Conservation (phyloP, 2,113 vertebrate genomes). For the Lanius ludovicianus region DNA sequence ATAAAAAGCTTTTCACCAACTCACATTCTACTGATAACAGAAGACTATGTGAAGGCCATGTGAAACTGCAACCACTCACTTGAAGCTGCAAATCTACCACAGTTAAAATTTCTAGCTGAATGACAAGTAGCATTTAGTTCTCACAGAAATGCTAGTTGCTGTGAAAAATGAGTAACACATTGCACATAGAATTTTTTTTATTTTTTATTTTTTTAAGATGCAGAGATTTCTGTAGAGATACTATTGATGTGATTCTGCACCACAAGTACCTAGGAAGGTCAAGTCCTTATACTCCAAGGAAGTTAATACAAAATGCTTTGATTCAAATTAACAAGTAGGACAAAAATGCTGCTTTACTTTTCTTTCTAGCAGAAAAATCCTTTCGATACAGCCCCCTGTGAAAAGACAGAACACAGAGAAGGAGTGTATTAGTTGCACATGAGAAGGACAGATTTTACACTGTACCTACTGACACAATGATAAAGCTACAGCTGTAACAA, state of each 20-base stretch:
- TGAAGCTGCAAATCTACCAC: neutral
- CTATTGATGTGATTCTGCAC: neutral
- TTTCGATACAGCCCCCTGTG: neutral
- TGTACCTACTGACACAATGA: neutral
- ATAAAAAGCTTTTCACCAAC: neutral
- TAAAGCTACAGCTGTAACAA: neutral
- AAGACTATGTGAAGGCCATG: neutral
- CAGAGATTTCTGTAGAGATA: neutral
- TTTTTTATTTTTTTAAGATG: neutral
- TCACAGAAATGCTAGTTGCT: neutral
- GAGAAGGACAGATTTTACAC: neutral
- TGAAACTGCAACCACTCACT: neutral
- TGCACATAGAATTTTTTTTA: neutral
- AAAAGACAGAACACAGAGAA: neutral
- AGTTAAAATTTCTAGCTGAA: neutral
- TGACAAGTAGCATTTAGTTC: neutral
- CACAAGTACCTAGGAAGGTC: neutral
- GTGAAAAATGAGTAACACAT: neutral
- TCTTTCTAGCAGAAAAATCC: neutral
- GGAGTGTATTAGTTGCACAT: neutral
- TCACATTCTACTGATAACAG: neutral
- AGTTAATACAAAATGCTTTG: neutral
- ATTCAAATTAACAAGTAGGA: neutral
- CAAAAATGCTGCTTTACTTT: neutral
- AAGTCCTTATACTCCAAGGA: neutral